These are phyloP conservation scores for Osmoderma eremita DNA, from an alignment of 2,888 invertebrate species.

Conservation along the genomic window DNA sequence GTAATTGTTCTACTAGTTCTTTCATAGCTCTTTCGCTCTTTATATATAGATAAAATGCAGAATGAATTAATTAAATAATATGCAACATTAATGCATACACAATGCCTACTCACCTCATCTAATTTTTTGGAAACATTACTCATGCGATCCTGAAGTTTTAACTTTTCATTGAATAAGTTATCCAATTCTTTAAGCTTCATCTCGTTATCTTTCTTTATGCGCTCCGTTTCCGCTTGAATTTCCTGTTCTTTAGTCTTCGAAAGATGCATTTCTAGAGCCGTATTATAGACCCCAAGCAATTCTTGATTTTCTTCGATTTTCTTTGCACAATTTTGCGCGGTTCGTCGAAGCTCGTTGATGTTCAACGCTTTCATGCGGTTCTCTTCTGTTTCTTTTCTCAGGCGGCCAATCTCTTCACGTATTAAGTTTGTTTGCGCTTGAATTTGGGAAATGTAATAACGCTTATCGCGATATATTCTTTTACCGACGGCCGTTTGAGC, in stretches of 20 bases:
- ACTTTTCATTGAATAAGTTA: slow-evolving; percentile 50
- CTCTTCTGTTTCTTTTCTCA: slow-evolving; percentile 46
- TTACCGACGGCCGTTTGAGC: slow-evolving; percentile 47
- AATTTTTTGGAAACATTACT: slow-evolving; percentile 49
- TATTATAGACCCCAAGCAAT: slow-evolving; percentile 48
- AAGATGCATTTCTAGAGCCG: slow-evolving; percentile 49
- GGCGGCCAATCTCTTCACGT: slow-evolving; percentile 47
- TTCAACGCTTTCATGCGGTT: slow-evolving; percentile 47
- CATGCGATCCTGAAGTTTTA: slow-evolving; percentile 51
- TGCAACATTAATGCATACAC: neutral
- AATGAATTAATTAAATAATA: too few species aligned
- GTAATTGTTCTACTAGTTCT: slow-evolving; percentile 50
- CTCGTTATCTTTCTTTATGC: slow-evolving; percentile 47
- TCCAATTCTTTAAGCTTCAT: slow-evolving; percentile 50
- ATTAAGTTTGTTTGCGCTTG: slow-evolving; percentile 49
- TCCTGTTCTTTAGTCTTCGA: slow-evolving; percentile 48
- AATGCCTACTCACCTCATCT: slow-evolving; percentile 46
- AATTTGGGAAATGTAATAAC: slow-evolving; percentile 47
- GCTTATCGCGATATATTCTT: slow-evolving; percentile 51
- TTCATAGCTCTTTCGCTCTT: slow-evolving; percentile 48
- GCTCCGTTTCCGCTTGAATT: slow-evolving; percentile 46
- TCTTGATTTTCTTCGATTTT: slow-evolving; percentile 49
- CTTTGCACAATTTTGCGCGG: slow-evolving; percentile 48
- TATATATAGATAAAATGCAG: slow-evolving; percentile 5
- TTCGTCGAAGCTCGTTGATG: slow-evolving; percentile 46